A percentile compares a stretch with the other conserved stretches of the same genome.
phyloP scores from a whole-genome alignment of 2,888 invertebrate genomes.

The Acrobasis suavella region DNA sequence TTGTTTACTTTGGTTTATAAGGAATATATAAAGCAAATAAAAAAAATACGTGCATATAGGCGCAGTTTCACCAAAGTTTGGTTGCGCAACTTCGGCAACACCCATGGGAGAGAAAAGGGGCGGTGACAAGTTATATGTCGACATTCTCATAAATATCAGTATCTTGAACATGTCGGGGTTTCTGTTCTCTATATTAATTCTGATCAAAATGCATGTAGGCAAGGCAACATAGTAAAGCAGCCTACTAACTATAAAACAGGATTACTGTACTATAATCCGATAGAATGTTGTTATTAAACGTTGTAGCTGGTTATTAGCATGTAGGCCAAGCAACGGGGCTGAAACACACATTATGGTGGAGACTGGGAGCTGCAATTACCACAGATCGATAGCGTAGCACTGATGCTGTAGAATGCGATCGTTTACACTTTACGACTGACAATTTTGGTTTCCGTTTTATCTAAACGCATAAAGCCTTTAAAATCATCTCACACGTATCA shows the following conservation, averaged over 20 bases:
- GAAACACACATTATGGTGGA: constrained; percentile 41
- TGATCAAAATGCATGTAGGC: background rate
- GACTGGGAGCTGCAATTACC: constrained; percentile 50
- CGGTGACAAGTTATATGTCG: too few species aligned
- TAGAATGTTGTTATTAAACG: constrained; percentile 44
- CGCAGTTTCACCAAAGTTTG: too few species aligned
- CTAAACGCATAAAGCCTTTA: too few species aligned
- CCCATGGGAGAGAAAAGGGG: too few species aligned
- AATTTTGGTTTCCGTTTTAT: background rate
- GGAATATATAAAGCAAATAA: too few species aligned
- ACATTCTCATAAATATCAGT: too few species aligned
- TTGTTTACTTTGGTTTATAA: too few species aligned
- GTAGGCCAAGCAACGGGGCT: constrained; percentile 56
- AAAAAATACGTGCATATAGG: too few species aligned
- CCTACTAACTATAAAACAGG: background rate
- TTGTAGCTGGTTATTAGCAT: constrained; percentile 44
- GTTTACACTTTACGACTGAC: constrained; percentile 33
- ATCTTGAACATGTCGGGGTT: too few species aligned
- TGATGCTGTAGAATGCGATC: constrained; percentile 33
- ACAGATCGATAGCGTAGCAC: constrained; percentile 47
- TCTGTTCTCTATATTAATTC: too few species aligned
- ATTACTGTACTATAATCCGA: constrained; percentile 33
- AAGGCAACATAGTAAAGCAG: background rate
- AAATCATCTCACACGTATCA: too few species aligned
- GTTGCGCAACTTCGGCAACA: too few species aligned